phyloP scores from a whole-genome alignment of 2,113 vertebrate species.

The Petrocephalus zakoni region DNA sequence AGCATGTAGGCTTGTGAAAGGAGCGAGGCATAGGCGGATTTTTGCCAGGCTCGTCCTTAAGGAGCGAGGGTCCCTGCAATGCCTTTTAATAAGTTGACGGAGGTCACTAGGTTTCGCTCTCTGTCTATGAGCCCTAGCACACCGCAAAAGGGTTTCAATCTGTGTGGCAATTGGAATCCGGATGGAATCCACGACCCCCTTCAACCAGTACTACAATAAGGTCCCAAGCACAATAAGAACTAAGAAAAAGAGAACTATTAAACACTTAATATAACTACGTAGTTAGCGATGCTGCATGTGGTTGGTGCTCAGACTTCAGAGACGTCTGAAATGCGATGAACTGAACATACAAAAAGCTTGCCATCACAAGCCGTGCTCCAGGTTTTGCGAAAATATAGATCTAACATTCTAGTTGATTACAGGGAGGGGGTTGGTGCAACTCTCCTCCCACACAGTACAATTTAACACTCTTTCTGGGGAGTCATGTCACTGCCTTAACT shows the following conservation, averaged over 20 bases:
- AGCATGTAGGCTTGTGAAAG: constrained; percentile 79
- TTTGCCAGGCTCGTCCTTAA: constrained; percentile 53
- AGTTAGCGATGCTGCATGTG: neutral
- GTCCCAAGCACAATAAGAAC: neutral
- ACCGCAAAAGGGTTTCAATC: constrained; percentile 69
- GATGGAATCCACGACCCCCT: constrained; percentile 40
- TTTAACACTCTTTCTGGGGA: neutral
- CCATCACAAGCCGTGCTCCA: neutral
- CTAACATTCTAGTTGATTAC: neutral
- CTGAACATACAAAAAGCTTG: neutral
- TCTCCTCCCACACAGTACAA: neutral
- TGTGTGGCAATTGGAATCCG: constrained; percentile 61
- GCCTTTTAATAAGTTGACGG: constrained; percentile 72
- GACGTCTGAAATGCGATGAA: neutral
- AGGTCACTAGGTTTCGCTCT: constrained; percentile 67
- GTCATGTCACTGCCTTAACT: neutral
- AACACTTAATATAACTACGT: neutral
- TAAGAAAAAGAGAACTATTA: neutral
- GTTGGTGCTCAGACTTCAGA: neutral
- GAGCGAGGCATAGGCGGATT: constrained; percentile 62
- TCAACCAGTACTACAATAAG: neutral
- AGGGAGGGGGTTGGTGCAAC: neutral
- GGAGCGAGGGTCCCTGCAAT: constrained; percentile 49
- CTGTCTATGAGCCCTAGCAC: constrained; percentile 63
- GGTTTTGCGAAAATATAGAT: neutral